Evolutionary conservation across 2,113 vertebrate genomes (phyloP).

Genomic region (Oryzias woworae): DNA sequence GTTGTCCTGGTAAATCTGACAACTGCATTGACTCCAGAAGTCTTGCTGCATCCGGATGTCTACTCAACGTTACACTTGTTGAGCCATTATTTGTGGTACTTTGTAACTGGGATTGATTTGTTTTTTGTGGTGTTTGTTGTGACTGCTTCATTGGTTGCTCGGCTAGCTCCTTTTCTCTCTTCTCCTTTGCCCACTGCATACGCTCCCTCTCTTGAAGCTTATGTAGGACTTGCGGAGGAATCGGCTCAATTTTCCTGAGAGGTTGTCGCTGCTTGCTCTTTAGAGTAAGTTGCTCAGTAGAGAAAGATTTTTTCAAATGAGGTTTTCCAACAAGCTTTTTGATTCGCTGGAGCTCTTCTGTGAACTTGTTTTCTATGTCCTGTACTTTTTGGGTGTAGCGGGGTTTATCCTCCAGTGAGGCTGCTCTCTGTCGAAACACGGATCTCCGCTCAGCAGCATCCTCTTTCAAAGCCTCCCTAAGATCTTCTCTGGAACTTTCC

Average conservation of each 20-base stretch:
- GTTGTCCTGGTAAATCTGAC: conserved; percentile 74
- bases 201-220: conserved; percentile 79
- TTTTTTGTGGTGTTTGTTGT: conserved; percentile 35
- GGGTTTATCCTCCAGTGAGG: conserved; percentile 91
- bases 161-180: conserved; percentile 51
- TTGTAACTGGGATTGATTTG: conserved; percentile 21
- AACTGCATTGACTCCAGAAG: conserved; percentile 72
- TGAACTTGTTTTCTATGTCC: conserved; percentile 93
- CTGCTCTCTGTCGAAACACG: conserved; percentile 89
- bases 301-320: conserved; percentile 81
- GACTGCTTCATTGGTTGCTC: conserved; percentile 55
- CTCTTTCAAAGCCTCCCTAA: conserved; percentile 78
- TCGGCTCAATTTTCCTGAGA: conserved; percentile 65
- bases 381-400: conserved; percentile 84
- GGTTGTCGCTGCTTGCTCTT: conserved; percentile 74
- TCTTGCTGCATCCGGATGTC: conserved; percentile 42
- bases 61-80: conserved; percentile 35
- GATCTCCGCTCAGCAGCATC: conserved; percentile 84
- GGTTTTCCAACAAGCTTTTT: conserved; percentile 86
- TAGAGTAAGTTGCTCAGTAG: conserved; percentile 79
- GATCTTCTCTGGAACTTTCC: conserved; percentile 85
- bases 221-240: conserved; percentile 79
- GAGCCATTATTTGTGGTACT: conserved; percentile 45
- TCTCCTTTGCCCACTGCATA: conserved; percentile 70
- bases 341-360: conserved; percentile 91